Percentiles rank a stretch among this genome's conserved stretches.
Conservation (phyloP, 2,888 invertebrate species). For the Chrysotoxum bicinctum region DNA sequence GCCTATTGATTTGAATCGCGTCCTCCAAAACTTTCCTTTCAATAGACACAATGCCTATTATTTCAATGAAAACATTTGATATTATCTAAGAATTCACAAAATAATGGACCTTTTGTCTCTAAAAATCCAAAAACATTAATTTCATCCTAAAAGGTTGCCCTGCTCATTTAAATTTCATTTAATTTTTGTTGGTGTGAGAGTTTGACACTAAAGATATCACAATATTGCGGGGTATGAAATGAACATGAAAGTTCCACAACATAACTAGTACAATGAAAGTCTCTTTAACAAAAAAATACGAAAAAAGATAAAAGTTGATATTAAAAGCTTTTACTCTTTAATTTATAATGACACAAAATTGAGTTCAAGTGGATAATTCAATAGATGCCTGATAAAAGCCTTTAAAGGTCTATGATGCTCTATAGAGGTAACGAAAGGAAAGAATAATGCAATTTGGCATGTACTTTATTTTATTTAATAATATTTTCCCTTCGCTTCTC, state of each 20-base stretch:
- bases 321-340: constrained; percentile 45
- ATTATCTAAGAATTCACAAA: too few relatives aligned
- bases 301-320: constrained; percentile 14
- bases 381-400: constrained; percentile 60
- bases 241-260: not conserved
- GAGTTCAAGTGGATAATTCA: constrained; percentile 50
- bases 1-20: too few relatives aligned
- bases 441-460: constrained; percentile 54
- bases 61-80: too few relatives aligned
- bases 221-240: not conserved
- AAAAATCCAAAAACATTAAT: too few relatives aligned
- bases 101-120: too few relatives aligned
- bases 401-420: constrained; percentile 45
- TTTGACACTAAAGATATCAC: not conserved
- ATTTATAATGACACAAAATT: constrained; percentile 55
- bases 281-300: not conserved
- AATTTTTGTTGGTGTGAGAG: not conserved
- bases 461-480: constrained; percentile 61
- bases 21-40: too few relatives aligned
- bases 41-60: too few relatives aligned
- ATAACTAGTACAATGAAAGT: not conserved
- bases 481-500: constrained; percentile 15
- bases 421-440: constrained; percentile 38
- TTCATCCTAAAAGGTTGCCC: not conserved
- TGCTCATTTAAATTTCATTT: not conserved